phyloP scores from a whole-genome alignment of 2,888 invertebrate genomes.

The Netelia virgata region DNA sequence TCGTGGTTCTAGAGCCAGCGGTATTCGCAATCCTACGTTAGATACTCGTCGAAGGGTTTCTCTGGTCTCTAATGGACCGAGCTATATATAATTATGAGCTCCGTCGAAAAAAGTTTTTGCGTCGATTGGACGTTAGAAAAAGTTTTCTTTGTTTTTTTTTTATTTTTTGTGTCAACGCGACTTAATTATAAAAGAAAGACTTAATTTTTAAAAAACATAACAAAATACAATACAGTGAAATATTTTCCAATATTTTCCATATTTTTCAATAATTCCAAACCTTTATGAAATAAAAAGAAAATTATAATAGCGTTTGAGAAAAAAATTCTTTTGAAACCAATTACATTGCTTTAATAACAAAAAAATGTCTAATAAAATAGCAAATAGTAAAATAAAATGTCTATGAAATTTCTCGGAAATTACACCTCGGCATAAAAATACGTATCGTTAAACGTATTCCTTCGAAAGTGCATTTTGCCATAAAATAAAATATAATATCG shows the following conservation, averaged over 20 bases:
- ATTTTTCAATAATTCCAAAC: background rate
- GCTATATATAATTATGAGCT: slow-evolving; percentile 33
- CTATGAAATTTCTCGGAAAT: background rate
- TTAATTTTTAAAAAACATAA: background rate
- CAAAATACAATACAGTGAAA: background rate
- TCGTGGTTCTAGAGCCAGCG: background rate
- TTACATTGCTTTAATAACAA: background rate
- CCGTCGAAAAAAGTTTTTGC: slow-evolving; percentile 15
- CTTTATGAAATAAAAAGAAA: no score
- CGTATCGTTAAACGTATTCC: no score
- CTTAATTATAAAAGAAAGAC: background rate
- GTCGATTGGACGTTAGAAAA: background rate
- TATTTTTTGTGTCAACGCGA: background rate
- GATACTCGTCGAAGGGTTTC: slow-evolving; percentile 11
- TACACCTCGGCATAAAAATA: no score
- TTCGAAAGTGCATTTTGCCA: no score
- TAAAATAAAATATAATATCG: no score
- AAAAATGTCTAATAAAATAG: background rate
- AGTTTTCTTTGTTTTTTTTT: background rate
- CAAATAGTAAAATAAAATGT: background rate
- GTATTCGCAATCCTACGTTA: background rate
- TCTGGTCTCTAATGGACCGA: slow-evolving; percentile 39
- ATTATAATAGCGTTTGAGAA: background rate
- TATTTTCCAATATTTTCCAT: background rate
- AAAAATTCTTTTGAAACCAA: background rate